Base-by-base conservation (phyloP, 2,888 invertebrate species). In the Brachycybe producta region DNA sequence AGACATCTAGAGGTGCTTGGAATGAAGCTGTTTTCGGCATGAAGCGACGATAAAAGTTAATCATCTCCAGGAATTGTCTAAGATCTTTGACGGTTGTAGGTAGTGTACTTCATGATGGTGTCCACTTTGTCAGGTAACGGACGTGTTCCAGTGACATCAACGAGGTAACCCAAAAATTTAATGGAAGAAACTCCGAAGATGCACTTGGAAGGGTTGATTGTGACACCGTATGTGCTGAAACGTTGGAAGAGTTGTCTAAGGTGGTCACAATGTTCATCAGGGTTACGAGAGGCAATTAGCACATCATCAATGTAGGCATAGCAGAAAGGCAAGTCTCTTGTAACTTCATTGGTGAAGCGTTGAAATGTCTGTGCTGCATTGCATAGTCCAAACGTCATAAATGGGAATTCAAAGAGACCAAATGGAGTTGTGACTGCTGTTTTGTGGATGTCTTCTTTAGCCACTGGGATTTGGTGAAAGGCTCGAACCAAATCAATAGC, bases 211-310 rank as follows among this genome's bases (percentile, higher is more conserved):
- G n/a, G 8, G 34, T 41, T 52, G 21, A 52, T 38, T 28, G 5
- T 52, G 11, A 48, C 8, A 3, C 54, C 49, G 30, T 30, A 36
- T 8, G 5, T 19, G 15, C 27, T 44, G 11, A 40, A 15, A 5
- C 36, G 34, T 11, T 46, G n/a, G 32, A 44, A 43, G 24, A 55
- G 4, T 5, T n/a, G 3, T 3, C 44, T 5, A 2, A 48, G 45
- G 51, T 67, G 66, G 2, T 58, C 52, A 55, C 70, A 67, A 21
- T 66, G 56, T 5, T 40, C 45, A 17, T 55, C 54, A 1, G 61
- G 58, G 4, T 49, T 38, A 3, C 46, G 51, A 64, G 65, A 36
- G 17, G 38, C 32, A 17, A 43, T 35, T 23, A 49, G 43, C 3
- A 58, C 57, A 39, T 52, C 48, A 27, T 53, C 52, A 4, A 55